These are phyloP conservation scores for Himalopsyche japonica DNA, from an alignment of 2,888 invertebrate genomes.

Conservation along the genomic window DNA sequence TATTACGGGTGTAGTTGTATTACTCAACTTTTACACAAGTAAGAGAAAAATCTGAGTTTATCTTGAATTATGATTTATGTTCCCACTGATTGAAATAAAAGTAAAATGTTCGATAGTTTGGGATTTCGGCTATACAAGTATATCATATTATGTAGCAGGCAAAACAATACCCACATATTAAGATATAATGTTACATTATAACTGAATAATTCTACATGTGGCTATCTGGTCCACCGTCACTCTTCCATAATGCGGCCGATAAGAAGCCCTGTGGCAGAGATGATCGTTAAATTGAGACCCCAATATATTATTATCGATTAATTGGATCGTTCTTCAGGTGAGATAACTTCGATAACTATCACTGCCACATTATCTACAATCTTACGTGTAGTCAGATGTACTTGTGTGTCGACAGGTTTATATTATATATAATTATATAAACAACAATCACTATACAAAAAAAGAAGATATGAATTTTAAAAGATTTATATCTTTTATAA, in stretches of 20 bases:
- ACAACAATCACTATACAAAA: too few relatives aligned
- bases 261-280: slow-evolving; percentile 43
- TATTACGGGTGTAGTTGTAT: too few relatives aligned
- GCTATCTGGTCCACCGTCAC: slow-evolving; percentile 15
- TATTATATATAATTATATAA: too few relatives aligned
- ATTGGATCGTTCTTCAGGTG: slow-evolving; percentile 4
- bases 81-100: too few relatives aligned
- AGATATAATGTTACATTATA: neutral
- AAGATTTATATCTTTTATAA: too few relatives aligned
- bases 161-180: neutral
- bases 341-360: neutral
- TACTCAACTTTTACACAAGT: too few relatives aligned
- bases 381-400: neutral
- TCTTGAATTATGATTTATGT: too few relatives aligned
- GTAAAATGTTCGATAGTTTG: too few relatives aligned
- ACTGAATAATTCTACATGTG: neutral
- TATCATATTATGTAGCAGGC: neutral
- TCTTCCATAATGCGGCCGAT: slow-evolving; percentile 22
- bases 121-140: neutral
- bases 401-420: neutral
- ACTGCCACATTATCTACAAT: neutral
- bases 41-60: too few relatives aligned
- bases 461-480: too few relatives aligned
- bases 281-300: neutral
- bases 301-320: slow-evolving; percentile 12